These are phyloP conservation scores for Athalia rosae DNA, from an alignment of 2,888 invertebrate genomes.

Conservation along the genomic window DNA sequence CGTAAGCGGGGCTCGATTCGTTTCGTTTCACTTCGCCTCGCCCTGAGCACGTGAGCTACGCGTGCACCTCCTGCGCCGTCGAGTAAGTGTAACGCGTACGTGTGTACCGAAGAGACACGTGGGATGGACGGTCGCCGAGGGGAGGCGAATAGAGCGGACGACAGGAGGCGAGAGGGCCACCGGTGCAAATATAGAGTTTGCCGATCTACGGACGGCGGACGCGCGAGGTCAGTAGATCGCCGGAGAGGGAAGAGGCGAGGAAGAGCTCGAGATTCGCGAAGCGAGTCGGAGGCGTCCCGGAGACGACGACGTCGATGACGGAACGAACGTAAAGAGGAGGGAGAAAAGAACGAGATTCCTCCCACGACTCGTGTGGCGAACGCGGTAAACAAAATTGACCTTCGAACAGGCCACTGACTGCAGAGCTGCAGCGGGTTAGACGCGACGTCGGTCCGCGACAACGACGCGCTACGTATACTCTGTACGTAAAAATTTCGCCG, in stretches of 20 bases:
- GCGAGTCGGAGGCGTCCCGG: not conserved
- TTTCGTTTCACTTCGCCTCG: slow-evolving; percentile 17
- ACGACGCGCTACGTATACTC: not conserved
- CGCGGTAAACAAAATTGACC: slow-evolving; percentile 49
- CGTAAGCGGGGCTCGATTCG: not conserved
- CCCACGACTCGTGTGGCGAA: slow-evolving; percentile 26
- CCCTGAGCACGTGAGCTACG: slow-evolving; percentile 38
- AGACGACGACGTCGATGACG: not conserved
- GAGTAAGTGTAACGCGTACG: not conserved
- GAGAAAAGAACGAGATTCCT: slow-evolving; percentile 36
- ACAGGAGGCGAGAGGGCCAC: not conserved
- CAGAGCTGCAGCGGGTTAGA: not conserved
- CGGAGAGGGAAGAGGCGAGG: slow-evolving; percentile 23
- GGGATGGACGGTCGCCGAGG: not conserved
- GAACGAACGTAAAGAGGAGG: not conserved
- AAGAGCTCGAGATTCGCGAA: not conserved
- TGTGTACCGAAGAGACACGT: not conserved
- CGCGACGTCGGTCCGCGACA: not conserved
- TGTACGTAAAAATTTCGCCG: not conserved
- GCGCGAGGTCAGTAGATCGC: not conserved
- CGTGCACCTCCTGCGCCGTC: slow-evolving; percentile 6
- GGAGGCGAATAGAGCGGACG: not conserved
- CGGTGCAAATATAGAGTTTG: slow-evolving; percentile 22
- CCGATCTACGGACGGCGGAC: slow-evolving; percentile 3
- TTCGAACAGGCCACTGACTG: slow-evolving; percentile 55